These are phyloP conservation scores for Silurus asotus DNA, from an alignment of 2,113 vertebrate genomes.

Conservation along the genomic window DNA sequence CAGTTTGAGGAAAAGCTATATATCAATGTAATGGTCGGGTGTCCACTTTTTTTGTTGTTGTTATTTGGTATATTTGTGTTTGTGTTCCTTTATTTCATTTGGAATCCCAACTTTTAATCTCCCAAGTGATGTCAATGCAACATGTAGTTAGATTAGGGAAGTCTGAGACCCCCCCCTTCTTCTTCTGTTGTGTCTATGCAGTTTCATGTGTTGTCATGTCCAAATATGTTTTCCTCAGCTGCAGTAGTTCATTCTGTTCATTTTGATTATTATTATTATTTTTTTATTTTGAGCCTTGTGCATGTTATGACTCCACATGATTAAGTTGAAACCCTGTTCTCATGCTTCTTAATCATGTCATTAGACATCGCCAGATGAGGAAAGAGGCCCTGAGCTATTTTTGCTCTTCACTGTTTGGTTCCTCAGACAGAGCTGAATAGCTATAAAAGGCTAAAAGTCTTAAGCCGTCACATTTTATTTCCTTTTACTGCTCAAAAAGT, in stretches of 20 bases:
- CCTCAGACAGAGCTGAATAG: slow-evolving; percentile 1
- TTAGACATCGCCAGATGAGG: neutral
- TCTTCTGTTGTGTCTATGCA: neutral
- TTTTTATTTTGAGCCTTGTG: no score
- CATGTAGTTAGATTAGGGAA: neutral
- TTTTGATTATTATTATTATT: no score
- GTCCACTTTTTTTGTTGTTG: neutral
- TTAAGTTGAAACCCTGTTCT: neutral
- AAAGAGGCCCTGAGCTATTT: neutral
- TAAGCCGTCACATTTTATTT: neutral
- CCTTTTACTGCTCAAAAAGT: neutral
- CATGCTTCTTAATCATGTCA: neutral
- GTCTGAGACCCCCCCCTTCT: neutral
- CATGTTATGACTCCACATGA: neutral
- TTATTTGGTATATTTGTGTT: no score
- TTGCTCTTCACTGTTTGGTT: neutral
- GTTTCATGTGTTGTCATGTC: neutral
- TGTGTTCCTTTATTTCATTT: no score
- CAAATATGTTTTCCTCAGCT: neutral
- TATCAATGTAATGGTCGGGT: neutral
- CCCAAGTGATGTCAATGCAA: neutral
- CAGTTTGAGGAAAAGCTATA: neutral
- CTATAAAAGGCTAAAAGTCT: neutral
- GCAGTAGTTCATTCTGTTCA: neutral
- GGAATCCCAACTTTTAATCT: neutral